Base-by-base conservation (phyloP, 2,888 invertebrate genomes). In the Acrocyrtus sp. region DNA sequence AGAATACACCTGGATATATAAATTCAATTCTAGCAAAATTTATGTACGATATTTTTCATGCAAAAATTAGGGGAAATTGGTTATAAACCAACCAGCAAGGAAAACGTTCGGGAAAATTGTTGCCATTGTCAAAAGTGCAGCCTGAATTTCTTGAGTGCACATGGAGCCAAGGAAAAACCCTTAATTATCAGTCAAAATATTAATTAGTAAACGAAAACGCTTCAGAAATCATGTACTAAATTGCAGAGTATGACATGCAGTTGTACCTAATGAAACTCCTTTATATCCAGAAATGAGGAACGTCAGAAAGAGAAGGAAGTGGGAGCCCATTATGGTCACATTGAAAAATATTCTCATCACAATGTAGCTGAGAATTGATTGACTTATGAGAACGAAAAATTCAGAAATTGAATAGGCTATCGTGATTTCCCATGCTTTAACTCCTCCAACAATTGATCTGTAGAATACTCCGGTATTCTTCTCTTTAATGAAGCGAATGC, bases 361-460 rank as follows among this genome's bases (percentile, higher is more conserved):
- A 80, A 95, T 87, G 2, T 97, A 88, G 74, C 96, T 93, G 34
- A 96, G 86, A 0, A 92, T 90, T 0, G 95, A 95, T 87, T 97
- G 96, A 0, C 95, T 95, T 80, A 93, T 91, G 92, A 97, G 94
- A 22, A 96, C 94, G 75, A 96, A 91, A 85, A 96, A 95, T 87
- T 96, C 96, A 0, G 95, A 95, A 61, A 94, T 88, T 54, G 96
- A 94, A 85, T 96, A 96, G 0, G 95, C 94, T 84, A 95, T 91
- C 81, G 96, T 88, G 82, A 97, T 92, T 87, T 96, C 96, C 8
- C 91, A 91, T 0, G 95, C 93, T 0, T 92, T 89, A 48, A 96
- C 95, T 69, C 96, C 96, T 88, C 83, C 12, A 81, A 76, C 70
- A 10, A 74, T 19, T n/a, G 74, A 61, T 21, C 76, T 61, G 6